A percentile compares a stretch with the other conserved stretches of the same genome.
These are phyloP conservation scores for Mnemiopsis leidyi DNA, from an alignment of 37 sponge, comb jelly and placozoan genomes.

Conservation along the genomic window DNA sequence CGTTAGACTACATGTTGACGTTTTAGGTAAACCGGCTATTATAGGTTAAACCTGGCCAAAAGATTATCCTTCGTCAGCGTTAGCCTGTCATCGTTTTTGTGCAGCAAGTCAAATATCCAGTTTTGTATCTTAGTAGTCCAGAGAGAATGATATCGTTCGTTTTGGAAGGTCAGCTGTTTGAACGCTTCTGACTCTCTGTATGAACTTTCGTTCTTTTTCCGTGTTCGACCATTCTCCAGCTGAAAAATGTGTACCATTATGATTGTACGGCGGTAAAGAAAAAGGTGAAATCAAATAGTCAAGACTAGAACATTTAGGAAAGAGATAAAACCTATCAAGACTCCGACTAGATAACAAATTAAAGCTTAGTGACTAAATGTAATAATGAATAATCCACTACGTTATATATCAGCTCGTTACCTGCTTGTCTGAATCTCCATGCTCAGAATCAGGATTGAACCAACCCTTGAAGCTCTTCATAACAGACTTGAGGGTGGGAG, in stretches of 20 bases:
- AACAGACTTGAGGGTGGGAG: conserved; percentile 13
- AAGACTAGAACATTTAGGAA: too few relatives aligned
- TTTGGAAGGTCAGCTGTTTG: conserved; percentile 42
- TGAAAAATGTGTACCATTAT: too few relatives aligned
- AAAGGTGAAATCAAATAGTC: too few relatives aligned
- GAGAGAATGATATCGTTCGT: not conserved
- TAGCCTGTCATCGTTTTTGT: not conserved
- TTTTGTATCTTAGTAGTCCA: not conserved
- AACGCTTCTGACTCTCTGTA: conserved; percentile 30
- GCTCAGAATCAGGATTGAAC: not conserved
- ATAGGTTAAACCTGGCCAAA: conserved; percentile 17
- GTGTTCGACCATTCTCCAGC: not conserved
- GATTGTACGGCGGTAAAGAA: too few relatives aligned
- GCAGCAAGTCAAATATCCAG: not conserved
- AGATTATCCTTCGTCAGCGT: not conserved
- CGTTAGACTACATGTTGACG: too few relatives aligned
- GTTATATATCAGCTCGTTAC: too few relatives aligned
- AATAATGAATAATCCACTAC: too few relatives aligned
- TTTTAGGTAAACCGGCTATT: too few relatives aligned
- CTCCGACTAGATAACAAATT: too few relatives aligned
- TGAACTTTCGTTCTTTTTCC: not conserved
- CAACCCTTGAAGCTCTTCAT: not conserved
- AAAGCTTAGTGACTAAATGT: too few relatives aligned
- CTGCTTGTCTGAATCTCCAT: too few relatives aligned
- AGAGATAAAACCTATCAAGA: too few relatives aligned